Conservation (phyloP, 1,140 invertebrate species). For the Monomorium pharaonis region DNA sequence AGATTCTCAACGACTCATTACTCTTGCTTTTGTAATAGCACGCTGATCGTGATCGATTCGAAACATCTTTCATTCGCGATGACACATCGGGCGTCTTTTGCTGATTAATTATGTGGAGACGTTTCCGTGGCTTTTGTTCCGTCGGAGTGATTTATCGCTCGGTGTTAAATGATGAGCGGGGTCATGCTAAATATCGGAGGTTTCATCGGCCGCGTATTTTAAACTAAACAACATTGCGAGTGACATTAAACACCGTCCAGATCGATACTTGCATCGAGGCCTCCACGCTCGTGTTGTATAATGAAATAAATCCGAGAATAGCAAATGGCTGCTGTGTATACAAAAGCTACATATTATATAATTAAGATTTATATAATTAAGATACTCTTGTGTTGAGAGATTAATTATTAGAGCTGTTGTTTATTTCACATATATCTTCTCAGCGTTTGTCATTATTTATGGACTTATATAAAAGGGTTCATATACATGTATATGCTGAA, state of each 20-base stretch:
- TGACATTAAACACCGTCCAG: conserved; percentile 67
- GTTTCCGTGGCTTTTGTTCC: conserved; percentile 31
- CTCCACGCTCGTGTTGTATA: conserved; percentile 48
- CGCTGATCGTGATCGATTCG: conserved; percentile 21
- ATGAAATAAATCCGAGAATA: conserved; percentile 66
- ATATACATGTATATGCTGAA: neutral
- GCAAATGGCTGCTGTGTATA: conserved; percentile 8
- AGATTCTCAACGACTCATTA: neutral
- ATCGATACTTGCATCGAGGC: conserved; percentile 66
- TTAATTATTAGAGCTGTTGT: neutral
- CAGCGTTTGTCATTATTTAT: neutral
- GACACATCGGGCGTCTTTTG: conserved; percentile 31
- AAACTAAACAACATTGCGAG: conserved; percentile 66
- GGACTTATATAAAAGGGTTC: neutral
- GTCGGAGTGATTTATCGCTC: conserved; percentile 27
- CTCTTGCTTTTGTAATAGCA: conserved; percentile 5
- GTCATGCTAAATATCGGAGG: conserved; percentile 62
- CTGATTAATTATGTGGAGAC: conserved; percentile 51
- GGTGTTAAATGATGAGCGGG: conserved; percentile 41
- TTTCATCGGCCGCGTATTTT: conserved; percentile 50
- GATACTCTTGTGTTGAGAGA: neutral
- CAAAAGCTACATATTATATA: conserved; percentile 58
- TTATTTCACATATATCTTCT: neutral
- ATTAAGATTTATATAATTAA: conserved; percentile 63
- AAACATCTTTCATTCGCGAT: conserved; percentile 21